Evolutionary conservation across 2,113 vertebrate species (phyloP).

Genomic region (Lophius piscatorius): DNA sequence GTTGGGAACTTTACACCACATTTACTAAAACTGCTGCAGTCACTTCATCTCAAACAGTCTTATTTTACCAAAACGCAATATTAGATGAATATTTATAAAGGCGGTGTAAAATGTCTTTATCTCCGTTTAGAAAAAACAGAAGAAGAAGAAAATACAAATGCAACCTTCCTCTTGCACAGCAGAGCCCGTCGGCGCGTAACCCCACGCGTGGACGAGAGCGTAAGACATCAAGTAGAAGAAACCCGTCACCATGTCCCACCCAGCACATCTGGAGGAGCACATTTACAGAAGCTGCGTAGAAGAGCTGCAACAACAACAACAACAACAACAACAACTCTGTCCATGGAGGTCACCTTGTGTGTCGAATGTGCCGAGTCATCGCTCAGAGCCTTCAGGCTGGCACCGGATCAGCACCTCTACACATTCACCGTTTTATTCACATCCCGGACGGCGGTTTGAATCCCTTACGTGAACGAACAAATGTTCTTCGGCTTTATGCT

Average conservation of each 20-base stretch:
- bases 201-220: conserved; percentile 43
- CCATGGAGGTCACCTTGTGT: not conserved
- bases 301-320: no score
- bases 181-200: conserved; percentile 28
- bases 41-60: conserved; percentile 11
- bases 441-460: no score
- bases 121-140: conserved; percentile 13
- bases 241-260: conserved; percentile 54
- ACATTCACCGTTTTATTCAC: no score
- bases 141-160: conserved; percentile 38
- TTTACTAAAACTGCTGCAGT: not conserved
- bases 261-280: conserved; percentile 40
- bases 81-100: not conserved
- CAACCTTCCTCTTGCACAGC: conserved; percentile 42
- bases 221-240: conserved; percentile 54
- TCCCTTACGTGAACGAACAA: no score
- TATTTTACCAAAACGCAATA: not conserved
- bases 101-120: not conserved
- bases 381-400: no score
- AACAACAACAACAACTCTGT: conserved; percentile 14
- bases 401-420: no score
- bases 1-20: not conserved
- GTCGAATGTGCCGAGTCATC: conserved; percentile 7
- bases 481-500: no score
- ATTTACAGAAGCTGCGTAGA: conserved; percentile 30